Base-by-base conservation (phyloP, 2,113 vertebrate genomes). In the Pitta sordida region DNA sequence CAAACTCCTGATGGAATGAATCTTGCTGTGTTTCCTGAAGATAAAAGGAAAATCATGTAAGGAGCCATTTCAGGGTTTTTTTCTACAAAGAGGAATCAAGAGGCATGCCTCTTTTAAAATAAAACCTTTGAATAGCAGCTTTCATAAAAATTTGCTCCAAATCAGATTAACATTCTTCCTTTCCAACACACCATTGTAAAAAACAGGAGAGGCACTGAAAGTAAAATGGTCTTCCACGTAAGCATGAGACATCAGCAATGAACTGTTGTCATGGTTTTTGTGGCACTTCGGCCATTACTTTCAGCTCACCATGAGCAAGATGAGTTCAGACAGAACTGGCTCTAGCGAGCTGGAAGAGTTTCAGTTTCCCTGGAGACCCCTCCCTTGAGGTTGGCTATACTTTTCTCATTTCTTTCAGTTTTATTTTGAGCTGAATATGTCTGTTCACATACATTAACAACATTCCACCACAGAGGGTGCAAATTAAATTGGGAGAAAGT, bases 11-110 rank as follows among this genome's bases (percentile, higher is more conserved):
- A 98, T 98, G 87, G 98, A 98, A 93, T 98, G 98, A 92, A 99
- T 98, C 97, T 99, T 99, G 97, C 99, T 99, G 98, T 99, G 99
- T 97, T 99, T 99, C 98, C 99, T 99, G 93, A 44, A 92, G 92
- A 95, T 91, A 93, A 97, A 96, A 77, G 86, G 78, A 96, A 96
- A 95, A 96, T 65, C 46, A 92, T 43, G 83, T 84, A 89, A 94
- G 78, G 12, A 86, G 49, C 51, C 59, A 91, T 68, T 75, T 46
- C 48, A 76, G 6, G n/a, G 41, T 44, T 26, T 63, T 26, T 59
- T 51, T 15, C 49, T 77, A 81, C 63, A 41, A 82, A 91, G 13
- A 90, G 51, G 34, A 87, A 92, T 55, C 81, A 93, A 82, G 32
- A 63, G 12, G 90, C 22, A 30, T 20, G 39, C 18, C 51, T 90